Evolutionary conservation across 2,797 vertebrate genomes (phyloP), one percentile per base, ranked within the genome.

Genomic region (Macroramphosus scolopax): DNA sequence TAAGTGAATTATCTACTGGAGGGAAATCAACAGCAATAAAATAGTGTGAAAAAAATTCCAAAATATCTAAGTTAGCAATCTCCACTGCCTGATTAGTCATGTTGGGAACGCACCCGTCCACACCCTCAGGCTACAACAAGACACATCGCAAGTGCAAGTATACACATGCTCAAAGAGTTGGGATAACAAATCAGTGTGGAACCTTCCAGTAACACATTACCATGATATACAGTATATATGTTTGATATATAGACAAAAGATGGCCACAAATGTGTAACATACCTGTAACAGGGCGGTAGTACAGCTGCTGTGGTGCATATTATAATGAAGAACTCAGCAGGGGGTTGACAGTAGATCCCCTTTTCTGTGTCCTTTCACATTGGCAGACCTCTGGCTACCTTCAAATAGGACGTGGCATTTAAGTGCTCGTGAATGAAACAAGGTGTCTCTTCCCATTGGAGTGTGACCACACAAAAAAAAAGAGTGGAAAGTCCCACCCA

Each of bases 201-300:
- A 50, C 34, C 16, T 48, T n/a, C 9, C n/a, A 6, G 17, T 17
- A 18, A n/a, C 49, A 43, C 24, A 30, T 14, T n/a, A 5, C 1
- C 8, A 60, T 5, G 15, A 20, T 37, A 11, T 16, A 63, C n/a
- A n/a, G n/a, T n/a, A n/a, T n/a, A n/a, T n/a, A n/a, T n/a, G n/a
- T n/a, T n/a, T n/a, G n/a, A n/a, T n/a, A n/a, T n/a, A n/a, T n/a
- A n/a, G n/a, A 36, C 71, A 71, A 59, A 30, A 75, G 53, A 57
- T 10, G n/a, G 20, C 58, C 38, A 48, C 15, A 38, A n/a, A n/a
- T n/a, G n/a, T n/a, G n/a, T 7, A 52, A 42, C 74, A 68, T 75
- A 81, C 80, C 82, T 83, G 76, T 26, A 62, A 64, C 35, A 24
- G 48, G 8, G 50, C 48, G 50, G 45, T 1, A 34, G 58, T 71